Base-by-base conservation (phyloP, 2,797 vertebrate genomes). In the Gobionotothen gibberifrons region DNA sequence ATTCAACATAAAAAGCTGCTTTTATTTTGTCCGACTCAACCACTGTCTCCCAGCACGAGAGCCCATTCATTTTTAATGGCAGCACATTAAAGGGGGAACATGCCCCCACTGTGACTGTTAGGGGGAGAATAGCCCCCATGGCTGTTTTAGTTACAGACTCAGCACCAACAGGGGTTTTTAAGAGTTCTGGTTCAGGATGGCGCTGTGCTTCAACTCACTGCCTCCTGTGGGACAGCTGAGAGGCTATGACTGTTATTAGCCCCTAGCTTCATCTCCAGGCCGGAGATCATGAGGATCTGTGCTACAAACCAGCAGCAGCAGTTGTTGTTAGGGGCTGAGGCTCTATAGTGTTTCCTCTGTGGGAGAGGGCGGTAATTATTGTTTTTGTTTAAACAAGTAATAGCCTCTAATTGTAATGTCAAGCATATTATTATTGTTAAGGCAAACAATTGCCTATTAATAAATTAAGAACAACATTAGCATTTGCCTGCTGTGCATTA, bases 61-160 rank as follows among this genome's bases (percentile, higher is more conserved):
- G 71, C 76, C 74, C 87, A 90, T 94, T 91, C 86, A 87, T 93
- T 89, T 91, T 94, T 92, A 94, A 92, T 93, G 89, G 85, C 71
- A 61, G 78, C 71, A 86, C 86, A 93, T 93, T 92, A 90, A 85
- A 71, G 79, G 61, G 78, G 81, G 68, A 83, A 80, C 83, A 85
- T 69, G 42, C 82, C 81, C 88, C 83, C 69, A 32, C 71, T 82
- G 87, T 87, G 87, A 77, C 85, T 85, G 80, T 90, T 87, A 83
- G 74, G 74, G 72, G 75, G 71, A 81, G 79, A 89, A 87, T 76
- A 78, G 81, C 85, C 81, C 87, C 88, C 76, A 44, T 75, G 84
- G 91, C 90, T 88, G 78, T 88, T 86, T 89, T 85, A 90, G 79
- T 89, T 91, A 90, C 90, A 15, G 74, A 91, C 89, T 93, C 92